Evolutionary conservation across 2,113 vertebrate species (phyloP).

Genomic region (Gallinago paraguaiae): DNA sequence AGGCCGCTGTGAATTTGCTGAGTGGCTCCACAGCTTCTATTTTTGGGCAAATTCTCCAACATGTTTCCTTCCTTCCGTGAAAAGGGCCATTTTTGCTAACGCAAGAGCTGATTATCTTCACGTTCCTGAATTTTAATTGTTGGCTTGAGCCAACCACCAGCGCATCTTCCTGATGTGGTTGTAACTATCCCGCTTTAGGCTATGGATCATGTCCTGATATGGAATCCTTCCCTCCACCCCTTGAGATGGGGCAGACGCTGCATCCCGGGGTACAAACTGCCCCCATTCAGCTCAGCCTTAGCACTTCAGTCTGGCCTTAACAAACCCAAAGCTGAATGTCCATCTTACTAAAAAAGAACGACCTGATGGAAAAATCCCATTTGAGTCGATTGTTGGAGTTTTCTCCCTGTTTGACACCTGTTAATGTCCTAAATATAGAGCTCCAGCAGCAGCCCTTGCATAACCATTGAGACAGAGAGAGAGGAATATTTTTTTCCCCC

Average conservation of each 20-base stretch:
- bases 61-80: neutral
- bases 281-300: neutral
- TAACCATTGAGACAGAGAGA: neutral
- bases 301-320: neutral
- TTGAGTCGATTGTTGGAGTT: neutral
- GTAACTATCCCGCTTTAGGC: neutral
- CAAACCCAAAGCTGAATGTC: neutral
- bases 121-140: fast-evolving
- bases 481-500: neutral
- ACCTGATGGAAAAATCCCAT: neutral
- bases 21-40: neutral
- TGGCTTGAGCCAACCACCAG: neutral
- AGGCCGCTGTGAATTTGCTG: neutral
- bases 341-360: neutral
- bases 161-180: fast-evolving
- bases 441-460: neutral
- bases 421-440: neutral
- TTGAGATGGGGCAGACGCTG: neutral
- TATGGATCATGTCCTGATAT: fast-evolving
- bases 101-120: neutral
- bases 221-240: neutral
- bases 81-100: neutral
- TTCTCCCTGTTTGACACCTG: neutral
- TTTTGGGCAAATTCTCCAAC: neutral
- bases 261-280: fast-evolving